phyloP scores from a whole-genome alignment of 2,113 vertebrate genomes.

The Rafetus swinhoei region DNA sequence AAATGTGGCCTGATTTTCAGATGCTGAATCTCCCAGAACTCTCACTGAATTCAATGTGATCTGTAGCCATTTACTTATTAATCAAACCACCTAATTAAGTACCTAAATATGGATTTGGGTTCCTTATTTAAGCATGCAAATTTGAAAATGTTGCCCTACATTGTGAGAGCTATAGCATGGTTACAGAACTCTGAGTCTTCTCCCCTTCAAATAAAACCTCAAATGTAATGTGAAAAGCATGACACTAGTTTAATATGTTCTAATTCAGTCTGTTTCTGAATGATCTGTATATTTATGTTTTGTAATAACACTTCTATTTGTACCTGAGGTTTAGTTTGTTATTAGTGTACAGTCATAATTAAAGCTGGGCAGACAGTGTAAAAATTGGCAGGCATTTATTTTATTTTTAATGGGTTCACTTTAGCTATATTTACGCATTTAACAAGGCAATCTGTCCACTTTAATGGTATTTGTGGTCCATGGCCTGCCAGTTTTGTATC shows the following conservation, averaged over 20 bases:
- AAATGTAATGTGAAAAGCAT: not conserved
- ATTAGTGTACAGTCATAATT: not conserved
- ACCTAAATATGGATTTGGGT: conserved; percentile 24
- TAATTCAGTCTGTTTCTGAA: not conserved
- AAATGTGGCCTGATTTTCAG: conserved; percentile 56
- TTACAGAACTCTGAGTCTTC: conserved; percentile 6
- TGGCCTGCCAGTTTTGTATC: conserved; percentile 36
- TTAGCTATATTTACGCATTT: not conserved
- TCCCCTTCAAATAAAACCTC: conserved; percentile 24
- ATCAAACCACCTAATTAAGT: conserved; percentile 64
- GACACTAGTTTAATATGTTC: conserved; percentile 19
- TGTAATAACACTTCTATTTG: not conserved
- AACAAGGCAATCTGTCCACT: not conserved
- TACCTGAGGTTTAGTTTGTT: not conserved
- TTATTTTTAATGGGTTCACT: not conserved
- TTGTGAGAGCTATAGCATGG: conserved; percentile 20
- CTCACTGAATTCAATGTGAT: conserved; percentile 33
- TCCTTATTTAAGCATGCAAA: conserved; percentile 37
- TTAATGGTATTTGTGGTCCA: not conserved
- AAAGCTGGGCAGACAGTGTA: not conserved
- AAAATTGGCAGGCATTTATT: not conserved
- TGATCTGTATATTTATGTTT: not conserved
- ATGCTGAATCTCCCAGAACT: conserved; percentile 19
- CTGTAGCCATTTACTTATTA: conserved; percentile 46
- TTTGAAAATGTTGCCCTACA: not conserved